Evolutionary conservation across 2,888 invertebrate species (phyloP).

Genomic region (Mythimna vitellina): DNA sequence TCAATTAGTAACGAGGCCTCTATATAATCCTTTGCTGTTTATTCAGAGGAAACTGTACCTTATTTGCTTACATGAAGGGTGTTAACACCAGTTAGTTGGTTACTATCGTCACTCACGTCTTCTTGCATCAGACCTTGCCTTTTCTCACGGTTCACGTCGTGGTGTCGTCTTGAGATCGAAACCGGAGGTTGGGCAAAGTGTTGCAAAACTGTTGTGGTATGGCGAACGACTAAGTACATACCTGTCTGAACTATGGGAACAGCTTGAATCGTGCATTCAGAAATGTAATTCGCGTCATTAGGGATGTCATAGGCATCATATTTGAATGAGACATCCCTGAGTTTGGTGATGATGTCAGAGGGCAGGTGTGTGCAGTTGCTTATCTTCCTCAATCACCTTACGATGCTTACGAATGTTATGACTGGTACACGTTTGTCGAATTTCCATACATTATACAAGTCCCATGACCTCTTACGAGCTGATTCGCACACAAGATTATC

Average conservation of each 20-base stretch:
- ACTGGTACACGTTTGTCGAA: slow-evolving; percentile 5
- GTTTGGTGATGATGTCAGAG: slow-evolving; percentile 10
- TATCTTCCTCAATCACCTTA: slow-evolving; percentile 9
- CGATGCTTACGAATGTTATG: slow-evolving; percentile 4
- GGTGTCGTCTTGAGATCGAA: slow-evolving; percentile 74
- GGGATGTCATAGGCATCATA: slow-evolving; percentile 1
- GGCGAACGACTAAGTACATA: slow-evolving; percentile 30
- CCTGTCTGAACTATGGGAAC: slow-evolving; percentile 23
- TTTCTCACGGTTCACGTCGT: slow-evolving; percentile 80
- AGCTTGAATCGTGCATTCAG: not conserved
- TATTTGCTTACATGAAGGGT: slow-evolving; percentile 52
- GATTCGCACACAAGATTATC: slow-evolving; percentile 34
- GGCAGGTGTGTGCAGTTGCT: not conserved
- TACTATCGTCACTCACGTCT: slow-evolving; percentile 68
- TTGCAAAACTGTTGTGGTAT: slow-evolving; percentile 73
- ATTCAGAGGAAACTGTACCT: slow-evolving; percentile 52
- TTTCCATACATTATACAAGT: not conserved
- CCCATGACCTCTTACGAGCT: slow-evolving; percentile 10
- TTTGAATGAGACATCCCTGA: slow-evolving; percentile 6
- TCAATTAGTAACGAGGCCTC: slow-evolving; percentile 64
- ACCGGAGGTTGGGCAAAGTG: slow-evolving; percentile 80
- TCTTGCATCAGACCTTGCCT: slow-evolving; percentile 75
- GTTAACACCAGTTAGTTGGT: slow-evolving; percentile 34
- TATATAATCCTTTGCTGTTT: slow-evolving; percentile 28
- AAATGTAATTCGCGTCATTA: not conserved